A percentile compares a stretch with the other conserved stretches of the same genome.
phyloP scores from a whole-genome alignment of 2,113 vertebrate species.

The Hyla sarda region DNA sequence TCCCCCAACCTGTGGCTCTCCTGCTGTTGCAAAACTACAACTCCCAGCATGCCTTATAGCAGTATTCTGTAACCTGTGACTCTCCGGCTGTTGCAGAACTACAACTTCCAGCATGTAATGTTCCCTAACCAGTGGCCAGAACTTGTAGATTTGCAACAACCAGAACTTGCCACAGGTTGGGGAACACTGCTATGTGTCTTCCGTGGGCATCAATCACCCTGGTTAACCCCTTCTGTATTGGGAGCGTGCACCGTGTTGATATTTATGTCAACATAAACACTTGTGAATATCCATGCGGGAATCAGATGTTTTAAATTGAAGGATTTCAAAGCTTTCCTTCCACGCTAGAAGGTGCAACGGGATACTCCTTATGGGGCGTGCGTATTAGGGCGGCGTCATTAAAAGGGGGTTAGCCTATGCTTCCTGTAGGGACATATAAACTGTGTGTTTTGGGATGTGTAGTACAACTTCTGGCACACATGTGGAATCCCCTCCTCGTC shows the following conservation, averaged over 20 bases:
- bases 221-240: neutral
- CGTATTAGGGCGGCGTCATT: conserved; percentile 36
- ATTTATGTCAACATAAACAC: conserved; percentile 18
- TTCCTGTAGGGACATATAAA: conserved; percentile 51
- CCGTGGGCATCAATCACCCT: neutral
- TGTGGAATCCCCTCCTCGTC: conserved; percentile 31
- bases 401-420: neutral
- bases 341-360: neutral
- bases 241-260: neutral
- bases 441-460: conserved; percentile 50
- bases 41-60: too few species aligned
- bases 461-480: conserved; percentile 46
- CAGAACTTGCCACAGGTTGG: too few species aligned
- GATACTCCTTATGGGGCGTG: conserved; percentile 14
- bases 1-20: too few species aligned
- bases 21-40: too few species aligned
- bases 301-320: conserved; percentile 15
- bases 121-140: too few species aligned
- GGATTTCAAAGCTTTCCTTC: conserved; percentile 9
- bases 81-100: too few species aligned
- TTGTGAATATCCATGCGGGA: conserved; percentile 11
- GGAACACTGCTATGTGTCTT: too few species aligned
- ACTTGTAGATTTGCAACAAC: too few species aligned
- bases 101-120: too few species aligned
- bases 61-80: too few species aligned